Conservation (phyloP, 2,113 vertebrate species). For the Tylochromis polylepis region DNA sequence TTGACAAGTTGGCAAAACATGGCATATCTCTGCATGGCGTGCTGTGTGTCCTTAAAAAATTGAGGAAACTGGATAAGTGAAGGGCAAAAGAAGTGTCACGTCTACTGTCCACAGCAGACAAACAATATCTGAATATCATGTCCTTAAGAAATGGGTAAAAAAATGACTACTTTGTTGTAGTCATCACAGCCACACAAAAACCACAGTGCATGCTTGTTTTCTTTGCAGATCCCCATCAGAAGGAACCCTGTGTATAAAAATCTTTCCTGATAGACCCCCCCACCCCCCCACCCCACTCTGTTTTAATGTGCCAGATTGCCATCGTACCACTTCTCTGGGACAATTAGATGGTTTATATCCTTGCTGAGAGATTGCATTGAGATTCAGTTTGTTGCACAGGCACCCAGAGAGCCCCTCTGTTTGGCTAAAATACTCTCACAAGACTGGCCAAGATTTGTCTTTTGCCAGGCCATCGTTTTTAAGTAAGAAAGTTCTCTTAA, state of each 20-base stretch:
- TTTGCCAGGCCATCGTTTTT: constrained; percentile 26
- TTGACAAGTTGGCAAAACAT: neutral
- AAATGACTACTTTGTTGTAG: neutral
- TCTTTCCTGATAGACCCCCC: constrained; percentile 2
- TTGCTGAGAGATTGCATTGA: constrained; percentile 28
- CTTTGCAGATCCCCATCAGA: neutral
- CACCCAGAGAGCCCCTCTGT: constrained; percentile 27
- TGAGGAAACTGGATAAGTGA: neutral
- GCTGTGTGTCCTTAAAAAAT: neutral
- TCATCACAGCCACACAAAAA: neutral
- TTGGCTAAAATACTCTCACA: neutral
- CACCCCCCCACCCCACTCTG: neutral
- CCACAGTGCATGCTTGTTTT: constrained; percentile 21
- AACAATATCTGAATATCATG: neutral
- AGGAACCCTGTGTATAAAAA: constrained; percentile 3
- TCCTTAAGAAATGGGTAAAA: neutral
- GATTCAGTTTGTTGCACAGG: constrained; percentile 16
- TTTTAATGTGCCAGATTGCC: constrained; percentile 48
- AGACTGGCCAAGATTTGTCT: neutral
- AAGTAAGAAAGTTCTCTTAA: constrained; percentile 29
- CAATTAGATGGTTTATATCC: constrained; percentile 41
- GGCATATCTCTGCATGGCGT: neutral
- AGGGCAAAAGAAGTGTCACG: neutral
- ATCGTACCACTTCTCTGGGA: constrained; percentile 36
- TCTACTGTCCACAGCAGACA: neutral